Conservation (phyloP, 1,140 invertebrate species). For the Drosophila rhopaloa region DNA sequence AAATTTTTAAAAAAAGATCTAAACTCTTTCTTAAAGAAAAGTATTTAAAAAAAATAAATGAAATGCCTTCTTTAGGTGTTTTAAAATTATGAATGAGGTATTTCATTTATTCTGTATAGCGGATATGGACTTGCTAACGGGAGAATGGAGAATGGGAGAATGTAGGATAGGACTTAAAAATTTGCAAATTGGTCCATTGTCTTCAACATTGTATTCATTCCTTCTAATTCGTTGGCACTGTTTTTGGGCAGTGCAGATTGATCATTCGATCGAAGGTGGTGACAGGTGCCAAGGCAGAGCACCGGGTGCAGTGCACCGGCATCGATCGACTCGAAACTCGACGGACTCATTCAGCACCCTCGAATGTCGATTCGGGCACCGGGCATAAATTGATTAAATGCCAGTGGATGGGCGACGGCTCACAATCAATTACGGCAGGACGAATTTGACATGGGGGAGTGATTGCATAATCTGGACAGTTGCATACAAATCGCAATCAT, state of each 20-base stretch:
- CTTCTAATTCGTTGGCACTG: no score
- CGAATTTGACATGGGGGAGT: slow-evolving; percentile 66
- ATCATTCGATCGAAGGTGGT: slow-evolving; percentile 27
- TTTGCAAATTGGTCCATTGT: no score
- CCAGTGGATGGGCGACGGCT: slow-evolving; percentile 50
- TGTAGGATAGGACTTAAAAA: no score
- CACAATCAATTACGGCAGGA: slow-evolving; percentile 79
- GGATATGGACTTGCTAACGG: no score
- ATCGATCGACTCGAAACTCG: slow-evolving; percentile 18
- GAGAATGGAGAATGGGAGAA: no score
- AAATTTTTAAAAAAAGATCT: no score
- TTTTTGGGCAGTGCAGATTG: slow-evolving; percentile 14
- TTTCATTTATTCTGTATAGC: no score
- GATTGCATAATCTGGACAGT: slow-evolving; percentile 74
- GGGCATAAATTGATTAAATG: slow-evolving; percentile 79
- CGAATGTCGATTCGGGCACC: slow-evolving; percentile 23
- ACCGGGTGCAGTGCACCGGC: slow-evolving; percentile 8
- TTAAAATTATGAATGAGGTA: no score
- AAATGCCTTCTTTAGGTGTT: no score
- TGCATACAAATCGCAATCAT: slow-evolving; percentile 59
- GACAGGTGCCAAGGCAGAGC: slow-evolving; percentile 58
- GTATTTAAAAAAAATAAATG: no score
- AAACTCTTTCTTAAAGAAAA: no score
- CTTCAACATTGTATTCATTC: background rate
- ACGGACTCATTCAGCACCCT: slow-evolving; percentile 10